Percentiles rank a stretch among this genome's conserved stretches.
These are phyloP conservation scores for Vulpes lagopus DNA, from an alignment of 2,113 vertebrate species.

Conservation along the genomic window DNA sequence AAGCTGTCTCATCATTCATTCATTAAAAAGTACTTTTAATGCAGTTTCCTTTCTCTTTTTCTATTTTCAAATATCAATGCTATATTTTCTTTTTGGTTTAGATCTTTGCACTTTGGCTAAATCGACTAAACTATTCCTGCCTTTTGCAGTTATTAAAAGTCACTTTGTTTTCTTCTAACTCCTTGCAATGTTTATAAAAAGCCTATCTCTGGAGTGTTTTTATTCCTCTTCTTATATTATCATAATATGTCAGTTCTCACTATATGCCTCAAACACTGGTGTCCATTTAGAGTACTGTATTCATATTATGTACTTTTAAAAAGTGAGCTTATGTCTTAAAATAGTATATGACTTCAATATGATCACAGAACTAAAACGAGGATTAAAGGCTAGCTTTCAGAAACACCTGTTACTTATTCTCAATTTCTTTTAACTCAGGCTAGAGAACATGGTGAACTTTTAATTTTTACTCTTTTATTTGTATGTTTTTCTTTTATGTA, in stretches of 20 bases:
- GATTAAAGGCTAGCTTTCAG: conserved; percentile 66
- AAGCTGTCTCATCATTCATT: not conserved
- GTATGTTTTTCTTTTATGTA: conserved; percentile 7
- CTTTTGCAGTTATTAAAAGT: conserved; percentile 51
- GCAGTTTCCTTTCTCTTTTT: conserved; percentile 35
- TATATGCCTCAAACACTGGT: not conserved
- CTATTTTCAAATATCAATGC: conserved; percentile 12
- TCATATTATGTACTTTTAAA: conserved; percentile 53
- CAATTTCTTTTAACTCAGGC: conserved; percentile 46
- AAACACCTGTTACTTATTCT: conserved; percentile 73
- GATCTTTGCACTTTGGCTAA: conserved; percentile 7
- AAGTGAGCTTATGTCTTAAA: conserved; percentile 75
- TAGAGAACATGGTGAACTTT: conserved; percentile 13
- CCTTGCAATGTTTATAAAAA: conserved; percentile 50
- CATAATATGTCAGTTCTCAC: not conserved
- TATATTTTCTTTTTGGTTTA: not conserved
- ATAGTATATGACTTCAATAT: conserved; percentile 70
- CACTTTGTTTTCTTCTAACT: conserved; percentile 24
- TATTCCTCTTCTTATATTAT: not conserved
- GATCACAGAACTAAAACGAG: conserved; percentile 70
- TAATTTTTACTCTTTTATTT: conserved; percentile 23
- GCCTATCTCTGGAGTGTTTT: not conserved
- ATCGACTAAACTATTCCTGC: not conserved
- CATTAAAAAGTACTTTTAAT: conserved; percentile 31
- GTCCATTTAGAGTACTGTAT: conserved; percentile 22